phyloP scores from a whole-genome alignment of 2,888 invertebrate species.

The Fragum whitleyi region DNA sequence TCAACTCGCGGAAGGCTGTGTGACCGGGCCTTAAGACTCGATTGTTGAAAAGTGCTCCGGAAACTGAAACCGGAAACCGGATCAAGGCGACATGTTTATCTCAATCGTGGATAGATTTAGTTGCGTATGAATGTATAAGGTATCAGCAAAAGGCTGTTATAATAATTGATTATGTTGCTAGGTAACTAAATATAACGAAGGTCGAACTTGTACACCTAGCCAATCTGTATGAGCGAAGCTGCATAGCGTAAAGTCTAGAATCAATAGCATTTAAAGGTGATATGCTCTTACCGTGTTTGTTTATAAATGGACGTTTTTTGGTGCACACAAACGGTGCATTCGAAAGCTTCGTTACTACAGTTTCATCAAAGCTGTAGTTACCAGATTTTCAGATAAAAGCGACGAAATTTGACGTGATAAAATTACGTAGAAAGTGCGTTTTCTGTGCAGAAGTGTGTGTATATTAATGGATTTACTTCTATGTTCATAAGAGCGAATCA shows the following conservation, averaged over 20 bases:
- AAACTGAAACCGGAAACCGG: background rate
- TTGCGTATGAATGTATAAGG: background rate
- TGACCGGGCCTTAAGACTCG: too few species aligned
- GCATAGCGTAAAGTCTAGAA: background rate
- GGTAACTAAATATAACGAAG: conserved; percentile 6
- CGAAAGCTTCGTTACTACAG: too few species aligned
- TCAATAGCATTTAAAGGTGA: background rate
- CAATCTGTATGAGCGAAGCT: background rate
- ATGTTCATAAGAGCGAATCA: too few species aligned
- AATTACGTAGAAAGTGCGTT: too few species aligned
- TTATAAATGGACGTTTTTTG: background rate
- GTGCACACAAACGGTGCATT: too few species aligned
- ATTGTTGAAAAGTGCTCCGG: conserved; percentile 1
- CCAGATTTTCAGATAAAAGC: too few species aligned
- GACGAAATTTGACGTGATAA: too few species aligned
- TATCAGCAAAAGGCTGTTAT: background rate
- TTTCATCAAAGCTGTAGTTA: too few species aligned
- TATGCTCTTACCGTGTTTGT: background rate
- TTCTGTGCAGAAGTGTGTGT: too few species aligned
- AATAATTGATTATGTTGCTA: conserved; percentile 20
- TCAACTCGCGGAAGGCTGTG: too few species aligned
- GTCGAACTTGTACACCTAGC: background rate
- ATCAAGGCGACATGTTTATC: background rate
- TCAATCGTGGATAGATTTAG: background rate
- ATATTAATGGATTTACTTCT: too few species aligned